Evolutionary conservation across 2,113 vertebrate species (phyloP), one percentile per base, ranked within the genome.

Genomic region (Mustela lutreola): DNA sequence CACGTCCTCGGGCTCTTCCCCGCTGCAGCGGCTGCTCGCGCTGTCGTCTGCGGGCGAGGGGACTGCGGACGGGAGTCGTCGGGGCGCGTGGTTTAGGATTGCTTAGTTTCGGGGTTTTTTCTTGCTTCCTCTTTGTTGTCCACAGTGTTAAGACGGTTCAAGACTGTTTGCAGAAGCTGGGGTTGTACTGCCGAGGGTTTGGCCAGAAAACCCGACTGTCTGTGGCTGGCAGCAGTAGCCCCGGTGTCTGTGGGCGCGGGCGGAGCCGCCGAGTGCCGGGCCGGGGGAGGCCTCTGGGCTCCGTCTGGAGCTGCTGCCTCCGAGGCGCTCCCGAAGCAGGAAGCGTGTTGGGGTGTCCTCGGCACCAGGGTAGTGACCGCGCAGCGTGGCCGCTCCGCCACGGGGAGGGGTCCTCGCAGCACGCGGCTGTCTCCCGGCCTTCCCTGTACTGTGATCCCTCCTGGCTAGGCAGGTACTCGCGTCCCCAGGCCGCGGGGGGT

Each of bases 351-450:
- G n/a, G 73, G 92, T 6, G 3, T 80, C 39, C 42, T 3, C 2
- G 19, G 62, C 26, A 4, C 53, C 60, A 95, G 50, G 39, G 48
- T 14, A 26, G 11, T n/a, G 42, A 1, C 1, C 3, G 15, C 48
- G 11, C 36, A 4, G 7, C 50, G 33, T 42, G 73, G 18, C 33
- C 12, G 4, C 60, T 70, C n/a, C 7, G 0, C 45, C 56, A 1
- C 10, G 5, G 1, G 1, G 8, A 1, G 87, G 8, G 12, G 14
- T 15, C 42, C 42, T 26, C 7, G 24, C 70, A 48, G 87, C 58
- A 65, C 73, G 12, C 7, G 0, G 0, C 28, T 36, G 9, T 48
- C 5, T 19, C 31, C 63, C 2, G 36, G 21, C 24, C 1, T 12
- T 24, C 10, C 28, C 79, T 24, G 42, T 39, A 58, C 58, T 18